A percentile compares a stretch with the other conserved stretches of the same genome.
Conservation (phyloP, 1,140 invertebrate genomes). For the Phenacoccus solenopsis region DNA sequence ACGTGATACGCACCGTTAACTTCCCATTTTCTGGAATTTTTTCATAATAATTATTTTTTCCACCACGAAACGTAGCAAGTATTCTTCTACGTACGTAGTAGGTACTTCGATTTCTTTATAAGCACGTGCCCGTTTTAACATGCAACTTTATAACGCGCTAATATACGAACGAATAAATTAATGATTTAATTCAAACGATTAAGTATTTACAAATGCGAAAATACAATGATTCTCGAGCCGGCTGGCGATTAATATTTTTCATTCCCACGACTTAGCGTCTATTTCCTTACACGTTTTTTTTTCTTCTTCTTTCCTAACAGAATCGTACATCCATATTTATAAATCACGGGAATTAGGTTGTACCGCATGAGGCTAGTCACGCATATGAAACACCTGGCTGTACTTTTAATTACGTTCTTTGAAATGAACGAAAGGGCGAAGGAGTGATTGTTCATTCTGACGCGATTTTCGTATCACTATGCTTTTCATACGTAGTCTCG, state of each 20-base stretch:
- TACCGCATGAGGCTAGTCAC: background rate
- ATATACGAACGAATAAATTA: background rate
- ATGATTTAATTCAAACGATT: background rate
- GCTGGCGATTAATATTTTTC: background rate
- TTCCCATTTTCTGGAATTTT: too few relatives aligned
- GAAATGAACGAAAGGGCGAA: background rate
- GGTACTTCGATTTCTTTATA: too few relatives aligned
- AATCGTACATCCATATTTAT: background rate
- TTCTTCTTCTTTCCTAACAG: background rate
- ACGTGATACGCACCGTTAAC: too few relatives aligned
- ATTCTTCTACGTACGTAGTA: too few relatives aligned
- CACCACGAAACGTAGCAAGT: too few relatives aligned
- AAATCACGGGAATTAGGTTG: slow-evolving; percentile 1
- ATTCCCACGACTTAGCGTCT: background rate
- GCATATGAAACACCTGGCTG: background rate
- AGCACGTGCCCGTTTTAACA: background rate
- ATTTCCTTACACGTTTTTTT: background rate
- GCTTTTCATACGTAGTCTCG: too few relatives aligned
- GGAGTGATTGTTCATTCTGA: too few relatives aligned
- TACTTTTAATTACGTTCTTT: background rate
- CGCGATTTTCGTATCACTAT: too few relatives aligned
- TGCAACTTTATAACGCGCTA: background rate
- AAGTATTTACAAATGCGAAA: background rate
- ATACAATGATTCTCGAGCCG: background rate
- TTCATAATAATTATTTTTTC: too few relatives aligned